Evolutionary conservation across 2,113 vertebrate genomes (phyloP).

Genomic region (Myiozetetes cayanensis): DNA sequence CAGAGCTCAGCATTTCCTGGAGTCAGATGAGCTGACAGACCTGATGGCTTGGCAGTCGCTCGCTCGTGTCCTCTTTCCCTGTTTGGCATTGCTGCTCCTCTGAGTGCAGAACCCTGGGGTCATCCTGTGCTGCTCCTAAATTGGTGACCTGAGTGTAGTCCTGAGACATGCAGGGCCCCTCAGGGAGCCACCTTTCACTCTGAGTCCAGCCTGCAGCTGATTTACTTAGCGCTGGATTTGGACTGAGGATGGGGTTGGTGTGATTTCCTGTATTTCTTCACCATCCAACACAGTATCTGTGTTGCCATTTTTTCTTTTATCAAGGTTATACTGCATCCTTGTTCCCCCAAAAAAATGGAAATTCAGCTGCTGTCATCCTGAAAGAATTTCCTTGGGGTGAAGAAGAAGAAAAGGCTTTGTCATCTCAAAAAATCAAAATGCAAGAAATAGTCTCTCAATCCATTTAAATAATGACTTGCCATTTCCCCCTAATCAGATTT

Average conservation of each 20-base stretch:
- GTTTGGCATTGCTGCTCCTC: rapidly evolving
- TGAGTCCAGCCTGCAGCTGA: background rate
- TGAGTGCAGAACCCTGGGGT: background rate
- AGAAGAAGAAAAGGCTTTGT: background rate
- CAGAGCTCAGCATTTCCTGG: background rate
- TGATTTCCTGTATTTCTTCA: background rate
- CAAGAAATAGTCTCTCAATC: background rate
- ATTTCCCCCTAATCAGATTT: background rate
- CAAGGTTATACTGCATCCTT: background rate
- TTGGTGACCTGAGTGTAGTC: background rate
- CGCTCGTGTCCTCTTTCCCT: rapidly evolving
- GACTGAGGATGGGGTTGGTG: background rate
- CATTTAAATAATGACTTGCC: background rate
- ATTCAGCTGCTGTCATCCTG: background rate
- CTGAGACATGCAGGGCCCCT: background rate
- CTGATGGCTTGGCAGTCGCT: rapidly evolving
- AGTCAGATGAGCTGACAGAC: background rate
- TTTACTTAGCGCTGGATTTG: background rate
- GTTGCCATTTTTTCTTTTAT: background rate
- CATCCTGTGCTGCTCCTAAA: background rate
- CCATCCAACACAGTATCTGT: background rate
- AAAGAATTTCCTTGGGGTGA: background rate
- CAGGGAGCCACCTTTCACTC: background rate
- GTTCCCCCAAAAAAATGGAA: background rate
- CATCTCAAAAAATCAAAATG: background rate